phyloP scores from a whole-genome alignment of 2,888 invertebrate species.

The Ochropleura leucogaster region DNA sequence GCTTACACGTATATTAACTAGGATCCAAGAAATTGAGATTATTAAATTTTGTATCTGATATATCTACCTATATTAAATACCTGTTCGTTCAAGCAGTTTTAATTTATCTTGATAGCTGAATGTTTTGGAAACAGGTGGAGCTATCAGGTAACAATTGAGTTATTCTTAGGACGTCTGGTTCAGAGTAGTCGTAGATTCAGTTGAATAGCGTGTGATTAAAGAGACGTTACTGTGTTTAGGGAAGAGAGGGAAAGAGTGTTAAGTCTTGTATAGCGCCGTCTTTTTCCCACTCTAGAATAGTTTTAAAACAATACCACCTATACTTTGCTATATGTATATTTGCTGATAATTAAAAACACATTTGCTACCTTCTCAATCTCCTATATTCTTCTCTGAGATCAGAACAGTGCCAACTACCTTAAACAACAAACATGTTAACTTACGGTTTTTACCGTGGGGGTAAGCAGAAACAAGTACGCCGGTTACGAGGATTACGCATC shows the following conservation, averaged over 20 bases:
- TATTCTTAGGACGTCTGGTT: background rate
- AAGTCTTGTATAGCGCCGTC: background rate
- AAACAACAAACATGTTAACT: background rate
- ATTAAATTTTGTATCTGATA: background rate
- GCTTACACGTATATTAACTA: slow-evolving; percentile 8
- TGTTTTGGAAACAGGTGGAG: slow-evolving; percentile 10
- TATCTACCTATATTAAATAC: slow-evolving; percentile 2
- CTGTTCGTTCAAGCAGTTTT: slow-evolving; percentile 1
- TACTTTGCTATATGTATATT: background rate
- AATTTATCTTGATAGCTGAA: background rate
- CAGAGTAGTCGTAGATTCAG: background rate
- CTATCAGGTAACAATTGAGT: background rate
- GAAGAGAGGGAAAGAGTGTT: background rate
- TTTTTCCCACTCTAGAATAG: background rate
- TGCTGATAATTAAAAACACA: background rate
- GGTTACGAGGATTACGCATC: too few relatives aligned
- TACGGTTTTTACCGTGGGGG: too few relatives aligned
- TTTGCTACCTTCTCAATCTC: background rate
- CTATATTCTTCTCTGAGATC: background rate
- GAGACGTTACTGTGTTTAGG: background rate
- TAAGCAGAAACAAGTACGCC: too few relatives aligned
- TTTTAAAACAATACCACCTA: background rate
- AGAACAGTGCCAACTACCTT: background rate
- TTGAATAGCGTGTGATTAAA: background rate
- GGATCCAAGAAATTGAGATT: slow-evolving; percentile 11